Evolutionary conservation across 2,888 invertebrate genomes (phyloP), one percentile per base, ranked within the genome.

Genomic region (Monoplex corrugatus): DNA sequence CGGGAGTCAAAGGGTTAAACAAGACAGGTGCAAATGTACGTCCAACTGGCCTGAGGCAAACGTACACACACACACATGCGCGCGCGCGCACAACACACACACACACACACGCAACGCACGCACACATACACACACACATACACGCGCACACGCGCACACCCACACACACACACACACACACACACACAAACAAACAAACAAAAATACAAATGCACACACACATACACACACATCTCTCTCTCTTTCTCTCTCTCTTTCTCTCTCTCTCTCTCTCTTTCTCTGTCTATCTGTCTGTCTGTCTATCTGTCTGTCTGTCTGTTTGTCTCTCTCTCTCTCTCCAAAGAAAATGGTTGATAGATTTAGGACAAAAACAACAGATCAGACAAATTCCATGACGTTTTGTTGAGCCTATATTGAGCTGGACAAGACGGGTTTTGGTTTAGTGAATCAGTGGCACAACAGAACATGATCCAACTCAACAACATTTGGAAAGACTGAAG

Each of bases 251-350:
- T 72, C n/a, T 72, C 72, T 72, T n/a, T 72, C 23, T 72, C 68
- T 68, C n/a, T 68, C 68, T 68, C n/a, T 68, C 68, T 68, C n/a
- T 68, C 68, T 68, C n/a, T 68, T n/a, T 68, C n/a, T 68, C 68
- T 68, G 6, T 68, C 68, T 68, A 8, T 68, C 68, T 68, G 6
- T 68, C 68, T 68, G 6, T 68, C 68, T 68, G 6, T 68, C 68
- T n/a, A n/a, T n/a, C n/a, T n/a, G n/a, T n/a, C n/a, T n/a, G n/a
- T n/a, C n/a, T n/a, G n/a, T n/a, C n/a, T n/a, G n/a, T n/a, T n/a
- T n/a, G n/a, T 68, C n/a, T 68, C 68, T 68, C 2, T 68, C 68
- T 19, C 23, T 23, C 2, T 57, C 23, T 13, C 23, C 13, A 57
- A 57, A 57, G 13, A 57, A 57, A 57, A 23, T 57, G 57, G 13